These are phyloP conservation scores for Mesitornis unicolor DNA, from an alignment of 2,113 vertebrate species.

Conservation along the genomic window DNA sequence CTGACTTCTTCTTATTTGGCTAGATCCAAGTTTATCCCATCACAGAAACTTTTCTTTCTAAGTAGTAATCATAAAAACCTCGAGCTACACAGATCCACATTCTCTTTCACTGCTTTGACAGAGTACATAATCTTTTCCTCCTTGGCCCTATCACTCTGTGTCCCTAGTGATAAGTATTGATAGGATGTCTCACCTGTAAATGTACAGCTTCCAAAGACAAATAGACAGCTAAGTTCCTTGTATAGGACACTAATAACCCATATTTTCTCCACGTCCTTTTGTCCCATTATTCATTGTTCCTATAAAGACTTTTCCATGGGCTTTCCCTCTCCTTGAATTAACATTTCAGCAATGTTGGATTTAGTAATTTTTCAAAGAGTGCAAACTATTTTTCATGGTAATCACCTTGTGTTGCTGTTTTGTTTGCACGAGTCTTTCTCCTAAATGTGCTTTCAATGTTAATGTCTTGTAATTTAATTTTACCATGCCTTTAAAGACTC, in stretches of 20 bases:
- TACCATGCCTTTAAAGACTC: neutral
- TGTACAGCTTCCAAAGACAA: neutral
- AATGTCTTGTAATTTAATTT: neutral
- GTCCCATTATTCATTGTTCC: neutral
- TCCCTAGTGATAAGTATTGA: neutral
- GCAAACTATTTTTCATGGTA: neutral
- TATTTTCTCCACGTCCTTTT: neutral
- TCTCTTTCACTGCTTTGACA: neutral
- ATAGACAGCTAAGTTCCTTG: neutral
- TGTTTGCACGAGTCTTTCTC: neutral
- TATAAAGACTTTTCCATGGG: neutral
- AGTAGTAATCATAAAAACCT: neutral
- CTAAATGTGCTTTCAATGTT: neutral
- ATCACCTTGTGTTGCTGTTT: neutral
- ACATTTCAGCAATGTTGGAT: neutral
- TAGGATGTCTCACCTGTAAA: neutral
- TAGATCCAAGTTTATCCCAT: neutral
- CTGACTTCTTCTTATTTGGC: neutral
- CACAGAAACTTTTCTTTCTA: neutral
- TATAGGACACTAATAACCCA: neutral
- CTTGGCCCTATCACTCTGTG: neutral
- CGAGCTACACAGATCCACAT: neutral
- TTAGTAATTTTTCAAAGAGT: neutral
- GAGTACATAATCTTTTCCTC: neutral
- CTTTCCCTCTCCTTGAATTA: neutral